Conservation (phyloP, 2,888 invertebrate genomes). For the Blera fallax region DNA sequence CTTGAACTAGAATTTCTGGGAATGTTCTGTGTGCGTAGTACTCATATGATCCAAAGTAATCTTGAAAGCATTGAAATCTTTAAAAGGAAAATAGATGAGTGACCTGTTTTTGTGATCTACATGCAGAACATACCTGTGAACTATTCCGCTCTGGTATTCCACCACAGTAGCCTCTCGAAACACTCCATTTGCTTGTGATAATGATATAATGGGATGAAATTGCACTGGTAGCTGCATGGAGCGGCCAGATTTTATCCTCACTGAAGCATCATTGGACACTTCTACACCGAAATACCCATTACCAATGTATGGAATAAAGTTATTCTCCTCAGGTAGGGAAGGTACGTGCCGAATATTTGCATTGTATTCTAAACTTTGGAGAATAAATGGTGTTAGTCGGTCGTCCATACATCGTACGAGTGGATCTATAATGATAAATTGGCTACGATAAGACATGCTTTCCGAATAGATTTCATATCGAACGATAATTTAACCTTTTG, state of each 20-base stretch:
- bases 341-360: constrained; percentile 86
- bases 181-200: constrained; percentile 83
- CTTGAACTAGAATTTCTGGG: constrained; percentile 91
- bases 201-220: constrained; percentile 86
- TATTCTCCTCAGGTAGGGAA: constrained; percentile 83
- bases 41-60: constrained; percentile 85
- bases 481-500: constrained; percentile 77
- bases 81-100: constrained; percentile 64
- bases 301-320: constrained; percentile 88
- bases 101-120: not conserved
- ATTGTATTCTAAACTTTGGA: constrained; percentile 86
- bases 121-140: constrained; percentile 79
- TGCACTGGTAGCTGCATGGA: constrained; percentile 86
- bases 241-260: constrained; percentile 87
- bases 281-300: constrained; percentile 88
- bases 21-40: constrained; percentile 91
- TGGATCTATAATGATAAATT: constrained; percentile 77
- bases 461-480: not conserved
- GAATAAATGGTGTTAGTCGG: constrained; percentile 85
- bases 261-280: constrained; percentile 84
- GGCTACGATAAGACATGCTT: not conserved
- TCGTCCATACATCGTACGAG: constrained; percentile 87
- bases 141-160: constrained; percentile 87
- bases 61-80: constrained; percentile 87
- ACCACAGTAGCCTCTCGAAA: constrained; percentile 87